phyloP scores from a whole-genome alignment of 2,888 invertebrate species.

The Bombylius major region DNA sequence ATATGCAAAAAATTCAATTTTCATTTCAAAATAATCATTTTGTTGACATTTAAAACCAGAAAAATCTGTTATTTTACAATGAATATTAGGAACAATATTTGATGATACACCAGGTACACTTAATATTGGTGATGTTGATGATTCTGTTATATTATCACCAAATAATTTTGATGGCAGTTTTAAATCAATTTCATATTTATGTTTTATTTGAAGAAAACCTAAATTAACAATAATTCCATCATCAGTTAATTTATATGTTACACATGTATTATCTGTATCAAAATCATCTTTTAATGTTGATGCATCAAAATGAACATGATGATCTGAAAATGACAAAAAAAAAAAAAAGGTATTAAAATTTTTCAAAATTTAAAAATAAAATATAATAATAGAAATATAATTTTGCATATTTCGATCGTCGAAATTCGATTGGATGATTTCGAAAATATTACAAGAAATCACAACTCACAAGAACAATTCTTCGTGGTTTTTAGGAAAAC shows the following conservation, averaged over 20 bases:
- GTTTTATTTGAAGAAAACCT: slow-evolving; percentile 36
- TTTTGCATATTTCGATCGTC: no score
- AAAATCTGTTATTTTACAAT: slow-evolving; percentile 34
- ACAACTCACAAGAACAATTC: no score
- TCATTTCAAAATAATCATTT: slow-evolving; percentile 33
- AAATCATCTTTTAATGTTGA: slow-evolving; percentile 30
- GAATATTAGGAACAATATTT: slow-evolving; percentile 29
- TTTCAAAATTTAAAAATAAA: no score
- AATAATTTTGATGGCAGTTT: slow-evolving; percentile 30
- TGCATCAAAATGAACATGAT: slow-evolving; percentile 35
- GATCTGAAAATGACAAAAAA: slow-evolving; percentile 23
- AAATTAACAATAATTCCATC: slow-evolving; percentile 33
- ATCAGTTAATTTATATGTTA: slow-evolving; percentile 35
- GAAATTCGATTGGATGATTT: no score
- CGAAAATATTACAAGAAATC: no score
- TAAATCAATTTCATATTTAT: slow-evolving; percentile 34
- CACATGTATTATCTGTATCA: slow-evolving; percentile 27
- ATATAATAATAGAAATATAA: no score
- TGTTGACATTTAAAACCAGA: slow-evolving; percentile 29
- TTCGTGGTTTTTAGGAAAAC: no score
- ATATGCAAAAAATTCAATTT: slow-evolving; percentile 37
- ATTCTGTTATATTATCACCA: slow-evolving; percentile 7
- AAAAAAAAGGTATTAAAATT: background rate
- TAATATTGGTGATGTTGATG: slow-evolving; percentile 13
- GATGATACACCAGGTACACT: slow-evolving; percentile 29